These are phyloP conservation scores for Hylaeus anthracinus DNA, from an alignment of 1,140 invertebrate species.

Conservation along the genomic window DNA sequence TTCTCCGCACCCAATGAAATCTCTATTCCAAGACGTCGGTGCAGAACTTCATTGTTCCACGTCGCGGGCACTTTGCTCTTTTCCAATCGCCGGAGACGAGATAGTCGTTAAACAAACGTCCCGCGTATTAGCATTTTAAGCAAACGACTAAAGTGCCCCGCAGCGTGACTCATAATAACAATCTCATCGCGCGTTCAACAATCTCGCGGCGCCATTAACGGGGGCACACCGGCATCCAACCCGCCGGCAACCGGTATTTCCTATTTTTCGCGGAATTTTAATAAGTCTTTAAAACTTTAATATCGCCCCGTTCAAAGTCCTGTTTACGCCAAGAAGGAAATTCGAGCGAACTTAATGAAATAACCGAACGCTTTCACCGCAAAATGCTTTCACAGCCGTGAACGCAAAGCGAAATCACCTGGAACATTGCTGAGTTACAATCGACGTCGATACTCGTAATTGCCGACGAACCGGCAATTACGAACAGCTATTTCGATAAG, in stretches of 20 bases:
- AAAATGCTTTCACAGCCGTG: not conserved
- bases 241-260: not conserved
- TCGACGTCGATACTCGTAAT: constrained; percentile 4
- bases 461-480: not conserved
- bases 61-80: not conserved
- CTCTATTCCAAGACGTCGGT: not conserved
- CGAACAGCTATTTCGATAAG: constrained; percentile 34
- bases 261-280: not conserved
- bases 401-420: not conserved
- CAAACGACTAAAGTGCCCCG: constrained; percentile 1
- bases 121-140: constrained; percentile 14
- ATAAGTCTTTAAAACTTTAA: constrained; percentile 20
- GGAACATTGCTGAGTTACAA: not conserved
- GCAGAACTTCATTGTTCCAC: not conserved
- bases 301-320: constrained; percentile 8
- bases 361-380: not conserved
- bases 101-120: constrained; percentile 11
- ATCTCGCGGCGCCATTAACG: constrained; percentile 15
- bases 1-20: no score
- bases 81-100: not conserved
- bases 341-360: not conserved
- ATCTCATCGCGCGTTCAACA: constrained; percentile 10
- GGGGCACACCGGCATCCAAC: not conserved
- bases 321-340: not conserved
- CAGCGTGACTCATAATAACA: constrained; percentile 27